phyloP scores from a whole-genome alignment of 2,113 vertebrate species.

The Toxostoma redivivum region DNA sequence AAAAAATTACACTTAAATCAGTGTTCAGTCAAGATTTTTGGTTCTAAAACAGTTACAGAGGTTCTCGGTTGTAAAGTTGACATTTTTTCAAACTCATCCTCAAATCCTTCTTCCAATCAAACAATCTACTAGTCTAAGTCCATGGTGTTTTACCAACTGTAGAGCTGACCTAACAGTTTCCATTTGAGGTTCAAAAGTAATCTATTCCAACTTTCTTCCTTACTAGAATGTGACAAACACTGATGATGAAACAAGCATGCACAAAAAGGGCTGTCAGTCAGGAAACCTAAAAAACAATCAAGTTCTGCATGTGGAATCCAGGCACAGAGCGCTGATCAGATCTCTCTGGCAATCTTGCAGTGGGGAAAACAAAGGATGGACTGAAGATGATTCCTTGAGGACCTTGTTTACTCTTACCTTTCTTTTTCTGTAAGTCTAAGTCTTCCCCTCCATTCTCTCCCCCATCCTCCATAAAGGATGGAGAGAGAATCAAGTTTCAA shows the following conservation, averaged over 20 bases:
- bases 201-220: neutral
- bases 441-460: accelerated
- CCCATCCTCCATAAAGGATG: accelerated
- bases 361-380: neutral
- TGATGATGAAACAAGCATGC: neutral
- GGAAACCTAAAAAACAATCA: neutral
- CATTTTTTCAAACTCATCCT: neutral
- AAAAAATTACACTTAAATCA: neutral
- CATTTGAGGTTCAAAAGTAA: neutral
- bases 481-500: neutral
- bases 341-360: neutral
- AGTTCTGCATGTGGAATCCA: neutral
- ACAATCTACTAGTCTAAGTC: neutral
- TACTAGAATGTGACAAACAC: neutral
- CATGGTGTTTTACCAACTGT: neutral
- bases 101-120: neutral
- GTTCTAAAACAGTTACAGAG: neutral
- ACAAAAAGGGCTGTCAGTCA: neutral
- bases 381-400: neutral
- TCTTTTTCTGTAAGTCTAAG: neutral
- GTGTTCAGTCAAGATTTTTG: neutral
- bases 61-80: neutral
- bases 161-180: neutral
- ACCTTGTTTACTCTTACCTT: neutral
- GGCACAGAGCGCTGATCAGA: neutral